Conservation (phyloP, 2,888 invertebrate species). For the Mythimna ferrago region DNA sequence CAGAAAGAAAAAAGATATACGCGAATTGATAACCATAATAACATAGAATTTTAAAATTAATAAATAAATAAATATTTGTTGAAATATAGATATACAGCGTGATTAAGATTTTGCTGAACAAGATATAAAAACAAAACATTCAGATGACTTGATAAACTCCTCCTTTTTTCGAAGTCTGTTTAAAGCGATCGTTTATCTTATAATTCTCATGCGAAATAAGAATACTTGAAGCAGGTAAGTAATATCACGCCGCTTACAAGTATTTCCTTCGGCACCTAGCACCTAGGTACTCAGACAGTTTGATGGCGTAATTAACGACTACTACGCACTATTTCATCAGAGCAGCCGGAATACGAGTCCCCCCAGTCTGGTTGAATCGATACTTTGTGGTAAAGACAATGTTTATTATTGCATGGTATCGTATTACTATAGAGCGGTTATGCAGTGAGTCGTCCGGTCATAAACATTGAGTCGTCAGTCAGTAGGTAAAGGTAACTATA, state of each 20-base stretch:
- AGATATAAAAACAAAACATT: no score
- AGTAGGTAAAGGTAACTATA: not conserved
- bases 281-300: not conserved
- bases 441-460: not conserved
- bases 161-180: no score
- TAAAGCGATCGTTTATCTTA: not conserved
- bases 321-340: constrained; percentile 43
- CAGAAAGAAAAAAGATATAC: no score
- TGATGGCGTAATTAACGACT: not conserved
- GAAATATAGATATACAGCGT: no score
- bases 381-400: constrained; percentile 55
- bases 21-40: no score
- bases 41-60: no score
- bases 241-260: not conserved
- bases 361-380: constrained; percentile 37
- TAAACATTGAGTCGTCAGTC: not conserved
- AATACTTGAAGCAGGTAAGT: constrained; percentile 8
- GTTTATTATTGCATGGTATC: constrained; percentile 47
- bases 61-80: no score
- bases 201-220: not conserved
- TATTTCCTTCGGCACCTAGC: not conserved
- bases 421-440: constrained; percentile 29
- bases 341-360: constrained; percentile 22
- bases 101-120: no score
- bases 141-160: no score